These are phyloP conservation scores for Rotaria magnacalcarata DNA, from an alignment of 2,888 invertebrate species.

Conservation along the genomic window DNA sequence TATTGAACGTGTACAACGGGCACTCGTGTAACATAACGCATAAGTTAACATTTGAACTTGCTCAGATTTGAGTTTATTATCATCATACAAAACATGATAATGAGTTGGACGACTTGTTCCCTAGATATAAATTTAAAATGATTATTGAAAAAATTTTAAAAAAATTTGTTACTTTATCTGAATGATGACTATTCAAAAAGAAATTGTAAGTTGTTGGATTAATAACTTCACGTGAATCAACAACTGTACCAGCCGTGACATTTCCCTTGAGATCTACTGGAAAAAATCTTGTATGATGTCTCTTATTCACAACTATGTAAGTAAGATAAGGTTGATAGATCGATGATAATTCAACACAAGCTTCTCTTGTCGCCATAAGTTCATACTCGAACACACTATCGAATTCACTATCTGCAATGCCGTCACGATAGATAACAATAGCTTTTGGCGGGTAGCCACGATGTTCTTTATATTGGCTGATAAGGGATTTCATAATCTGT, in stretches of 20 bases:
- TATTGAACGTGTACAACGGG: constrained; percentile 47
- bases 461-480: constrained; percentile 34
- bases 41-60: constrained; percentile 48
- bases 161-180: neutral
- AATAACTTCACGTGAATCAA: constrained; percentile 39
- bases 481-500: constrained; percentile 33
- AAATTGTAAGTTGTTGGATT: constrained; percentile 35
- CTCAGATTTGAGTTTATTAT: constrained; percentile 47
- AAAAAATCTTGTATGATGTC: constrained; percentile 46
- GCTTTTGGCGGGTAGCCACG: constrained; percentile 1
- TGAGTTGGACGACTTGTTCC: constrained; percentile 48
- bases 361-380: constrained; percentile 40
- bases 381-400: constrained; percentile 41
- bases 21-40: constrained; percentile 47
- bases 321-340: constrained; percentile 43
- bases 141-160: too few species aligned
- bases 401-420: constrained; percentile 43
- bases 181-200: constrained; percentile 42
- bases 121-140: constrained; percentile 27
- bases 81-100: constrained; percentile 48
- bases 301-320: constrained; percentile 45
- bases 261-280: neutral
- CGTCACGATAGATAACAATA: constrained; percentile 45
- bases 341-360: constrained; percentile 36
- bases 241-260: constrained; percentile 44